These are phyloP conservation scores for Hestina assimilis DNA, from an alignment of 1,140 invertebrate species.

Conservation along the genomic window DNA sequence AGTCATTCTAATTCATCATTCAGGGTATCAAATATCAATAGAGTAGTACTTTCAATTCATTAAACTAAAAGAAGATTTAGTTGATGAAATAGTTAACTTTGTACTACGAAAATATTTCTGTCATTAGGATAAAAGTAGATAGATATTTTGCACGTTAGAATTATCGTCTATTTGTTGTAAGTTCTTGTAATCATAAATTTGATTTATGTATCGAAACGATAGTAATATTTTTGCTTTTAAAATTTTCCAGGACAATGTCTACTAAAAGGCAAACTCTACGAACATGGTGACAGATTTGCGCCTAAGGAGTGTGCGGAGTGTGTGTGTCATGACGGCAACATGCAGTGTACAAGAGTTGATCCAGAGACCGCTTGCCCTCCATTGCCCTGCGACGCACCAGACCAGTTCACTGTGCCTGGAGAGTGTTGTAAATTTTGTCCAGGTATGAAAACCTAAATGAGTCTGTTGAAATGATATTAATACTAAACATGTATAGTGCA, in stretches of 20 bases:
- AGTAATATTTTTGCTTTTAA: background rate
- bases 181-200: too few relatives aligned
- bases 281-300: slow-evolving; percentile 88
- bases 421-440: slow-evolving; percentile 95
- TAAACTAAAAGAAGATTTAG: too few relatives aligned
- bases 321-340: slow-evolving; percentile 87
- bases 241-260: slow-evolving; percentile 85
- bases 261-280: slow-evolving; percentile 86
- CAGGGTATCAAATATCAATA: background rate
- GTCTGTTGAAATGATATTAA: too few relatives aligned
- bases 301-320: slow-evolving; percentile 87
- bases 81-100: too few relatives aligned
- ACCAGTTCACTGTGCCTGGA: slow-evolving; percentile 89
- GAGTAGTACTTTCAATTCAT: background rate
- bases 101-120: too few relatives aligned
- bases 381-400: slow-evolving; percentile 86
- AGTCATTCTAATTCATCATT: slow-evolving; percentile 75
- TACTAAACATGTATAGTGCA: too few relatives aligned
- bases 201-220: too few relatives aligned
- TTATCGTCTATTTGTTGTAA: too few relatives aligned
- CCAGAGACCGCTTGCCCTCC: slow-evolving; percentile 87
- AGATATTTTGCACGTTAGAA: too few relatives aligned
- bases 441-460: too few relatives aligned
- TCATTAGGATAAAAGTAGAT: too few relatives aligned
- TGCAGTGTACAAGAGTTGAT: slow-evolving; percentile 87